Base-by-base conservation (phyloP, 1,140 invertebrate species). In the Brachionus manjavacas region DNA sequence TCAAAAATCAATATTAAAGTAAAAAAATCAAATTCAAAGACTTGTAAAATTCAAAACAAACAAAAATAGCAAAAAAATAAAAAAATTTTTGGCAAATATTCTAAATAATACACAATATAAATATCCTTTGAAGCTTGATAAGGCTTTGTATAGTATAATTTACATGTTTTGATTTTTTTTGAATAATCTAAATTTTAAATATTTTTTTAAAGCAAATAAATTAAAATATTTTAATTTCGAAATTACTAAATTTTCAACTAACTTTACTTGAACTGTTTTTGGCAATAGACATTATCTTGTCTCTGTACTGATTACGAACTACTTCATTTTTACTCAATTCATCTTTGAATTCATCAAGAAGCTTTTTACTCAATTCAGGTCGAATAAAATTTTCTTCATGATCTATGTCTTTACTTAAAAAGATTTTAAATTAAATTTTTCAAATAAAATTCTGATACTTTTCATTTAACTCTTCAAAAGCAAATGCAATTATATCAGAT, bases 401-500 rank as follows among this genome's bases (percentile, higher is more conserved):
- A 43, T 90, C 89, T 11, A 52, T 25, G 25, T 85, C 70, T 87
- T 68, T 84, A 86, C 72, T 76, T 20, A 8, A 11, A 16, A 6
- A 43, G 11, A 20, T 4, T 20, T 31, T 3, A 31, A 68, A 35
- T 35, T 35, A 4, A 31, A 68, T 1, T 14, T 14, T 16, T 23
- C 49, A 14, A 49, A 49, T 4, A 20, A 16, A 20, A 9, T 60
- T 60, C 20, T 35, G 4, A 80, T 84, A 83, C 89, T 88, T 88
- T 85, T 89, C 88, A 46, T 87, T 85, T 14, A 88, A 86, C 86
- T 90, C 90, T 35, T 87, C 86, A 81, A 87, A 89, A 16, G 88
- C 88, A 85, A 88, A 90, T 1, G 88, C 87, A 7, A 91, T 79
- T 1, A 91, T 85, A 86, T 90, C 90, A 64, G 90, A 89, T 6